Percentiles rank a stretch among this genome's conserved stretches.
These are phyloP conservation scores for Oostethus manadensis DNA, from an alignment of 2,113 vertebrate species.

Conservation along the genomic window DNA sequence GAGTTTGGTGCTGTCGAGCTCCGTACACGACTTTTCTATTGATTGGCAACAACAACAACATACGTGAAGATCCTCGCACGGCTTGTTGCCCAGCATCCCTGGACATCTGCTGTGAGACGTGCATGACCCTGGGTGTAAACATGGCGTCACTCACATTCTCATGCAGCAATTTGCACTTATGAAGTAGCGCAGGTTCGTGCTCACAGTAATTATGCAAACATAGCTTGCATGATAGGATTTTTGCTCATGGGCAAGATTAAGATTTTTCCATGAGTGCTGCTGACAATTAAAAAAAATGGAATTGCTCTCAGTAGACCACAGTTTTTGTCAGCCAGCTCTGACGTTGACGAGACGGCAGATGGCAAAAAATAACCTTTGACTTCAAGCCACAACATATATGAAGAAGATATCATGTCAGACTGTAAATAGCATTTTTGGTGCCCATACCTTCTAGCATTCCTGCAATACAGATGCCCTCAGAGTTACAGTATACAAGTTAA, in stretches of 20 bases:
- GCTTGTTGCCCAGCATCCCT: constrained; percentile 32
- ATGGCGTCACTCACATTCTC: constrained; percentile 23
- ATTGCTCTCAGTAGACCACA: too few species aligned
- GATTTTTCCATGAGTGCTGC: not conserved
- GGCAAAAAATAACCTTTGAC: not conserved
- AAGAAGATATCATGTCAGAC: too few species aligned
- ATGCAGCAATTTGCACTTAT: constrained; percentile 7
- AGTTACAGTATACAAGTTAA: too few species aligned
- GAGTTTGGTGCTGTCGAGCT: constrained; percentile 19
- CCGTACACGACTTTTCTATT: constrained; percentile 9
- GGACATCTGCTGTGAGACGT: constrained; percentile 59
- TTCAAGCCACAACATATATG: too few species aligned
- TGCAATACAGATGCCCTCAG: too few species aligned
- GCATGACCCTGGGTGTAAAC: constrained; percentile 40
- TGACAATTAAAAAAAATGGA: not conserved
- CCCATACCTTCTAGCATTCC: too few species aligned
- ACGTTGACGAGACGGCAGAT: not conserved
- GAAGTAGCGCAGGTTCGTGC: not conserved
- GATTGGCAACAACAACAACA: not conserved
- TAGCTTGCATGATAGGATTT: not conserved
- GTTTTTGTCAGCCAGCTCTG: not conserved
- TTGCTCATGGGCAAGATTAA: not conserved
- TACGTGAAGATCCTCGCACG: constrained; percentile 1
- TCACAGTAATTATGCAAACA: constrained; percentile 8
- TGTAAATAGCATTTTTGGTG: too few species aligned